phyloP scores from a whole-genome alignment of 1,140 invertebrate genomes.

The Ericerus pela region DNA sequence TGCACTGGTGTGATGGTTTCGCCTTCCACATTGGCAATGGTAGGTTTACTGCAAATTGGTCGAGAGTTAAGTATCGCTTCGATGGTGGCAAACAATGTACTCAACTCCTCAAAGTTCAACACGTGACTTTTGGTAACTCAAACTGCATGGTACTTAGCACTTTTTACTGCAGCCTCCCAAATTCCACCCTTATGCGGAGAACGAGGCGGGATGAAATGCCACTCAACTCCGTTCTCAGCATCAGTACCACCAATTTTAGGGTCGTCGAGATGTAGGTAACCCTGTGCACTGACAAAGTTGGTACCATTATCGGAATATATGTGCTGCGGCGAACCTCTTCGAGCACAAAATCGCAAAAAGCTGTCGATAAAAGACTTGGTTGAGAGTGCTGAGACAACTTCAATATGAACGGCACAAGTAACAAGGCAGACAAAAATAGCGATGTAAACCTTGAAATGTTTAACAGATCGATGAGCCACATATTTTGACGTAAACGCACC shows the following conservation, averaged over 20 bases:
- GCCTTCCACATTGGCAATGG: slow-evolving; percentile 25
- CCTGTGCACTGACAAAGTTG: slow-evolving; percentile 26
- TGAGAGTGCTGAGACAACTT: slow-evolving; percentile 29
- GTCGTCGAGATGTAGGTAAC: neutral
- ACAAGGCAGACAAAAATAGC: slow-evolving; percentile 33
- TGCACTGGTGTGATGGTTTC: slow-evolving; percentile 22
- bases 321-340: slow-evolving; percentile 26
- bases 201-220: neutral
- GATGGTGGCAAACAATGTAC: slow-evolving; percentile 25
- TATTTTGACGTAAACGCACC: neutral
- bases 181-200: slow-evolving; percentile 17
- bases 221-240: neutral
- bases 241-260: too few relatives aligned
- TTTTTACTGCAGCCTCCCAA: slow-evolving; percentile 25
- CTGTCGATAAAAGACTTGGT: slow-evolving; percentile 30
- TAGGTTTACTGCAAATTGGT: slow-evolving; percentile 30
- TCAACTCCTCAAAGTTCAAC: slow-evolving; percentile 26
- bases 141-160: neutral
- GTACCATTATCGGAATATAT: slow-evolving; percentile 30
- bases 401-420: slow-evolving; percentile 32
- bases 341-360: slow-evolving; percentile 30
- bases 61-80: slow-evolving; percentile 28
- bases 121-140: neutral
- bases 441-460: slow-evolving; percentile 29
- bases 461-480: neutral